Evolutionary conservation across 2,888 invertebrate genomes (phyloP).

Genomic region (Clitarchus hookeri): DNA sequence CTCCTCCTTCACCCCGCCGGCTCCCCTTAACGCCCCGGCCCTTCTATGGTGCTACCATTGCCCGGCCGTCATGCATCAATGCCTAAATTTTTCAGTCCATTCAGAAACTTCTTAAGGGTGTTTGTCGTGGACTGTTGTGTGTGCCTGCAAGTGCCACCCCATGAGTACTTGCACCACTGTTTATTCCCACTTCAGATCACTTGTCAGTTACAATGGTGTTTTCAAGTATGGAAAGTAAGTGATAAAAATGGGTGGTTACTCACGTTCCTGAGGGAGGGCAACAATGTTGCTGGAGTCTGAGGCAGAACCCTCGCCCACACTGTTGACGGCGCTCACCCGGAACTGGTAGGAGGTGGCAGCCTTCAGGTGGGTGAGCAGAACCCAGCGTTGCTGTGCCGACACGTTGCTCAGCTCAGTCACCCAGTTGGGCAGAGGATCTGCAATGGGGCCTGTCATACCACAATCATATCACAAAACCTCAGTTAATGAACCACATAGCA

Average conservation of each 20-base stretch:
- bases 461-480: background rate
- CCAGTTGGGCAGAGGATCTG: slow-evolving; percentile 86
- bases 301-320: slow-evolving; percentile 91
- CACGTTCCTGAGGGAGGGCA: slow-evolving; percentile 95
- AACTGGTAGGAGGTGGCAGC: slow-evolving; percentile 97
- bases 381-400: slow-evolving; percentile 77
- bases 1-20: no score
- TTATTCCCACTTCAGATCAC: no score
- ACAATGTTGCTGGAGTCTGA: slow-evolving; percentile 89
- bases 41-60: no score
- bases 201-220: no score
- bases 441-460: slow-evolving; percentile 80
- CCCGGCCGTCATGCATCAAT: no score
- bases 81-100: no score
- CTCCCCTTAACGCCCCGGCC: no score
- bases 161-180: no score
- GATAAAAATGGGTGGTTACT: slow-evolving; percentile 67
- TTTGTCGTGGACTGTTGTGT: no score
- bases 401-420: slow-evolving; percentile 85
- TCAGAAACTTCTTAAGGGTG: no score
- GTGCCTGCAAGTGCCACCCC: no score
- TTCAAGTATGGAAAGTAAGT: no score
- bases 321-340: slow-evolving; percentile 94
- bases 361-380: slow-evolving; percentile 81
- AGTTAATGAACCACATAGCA: background rate